These are phyloP conservation scores for Umimayanthus chanpuru DNA, from an alignment of 92 coral and sea anemone species.

Conservation along the genomic window DNA sequence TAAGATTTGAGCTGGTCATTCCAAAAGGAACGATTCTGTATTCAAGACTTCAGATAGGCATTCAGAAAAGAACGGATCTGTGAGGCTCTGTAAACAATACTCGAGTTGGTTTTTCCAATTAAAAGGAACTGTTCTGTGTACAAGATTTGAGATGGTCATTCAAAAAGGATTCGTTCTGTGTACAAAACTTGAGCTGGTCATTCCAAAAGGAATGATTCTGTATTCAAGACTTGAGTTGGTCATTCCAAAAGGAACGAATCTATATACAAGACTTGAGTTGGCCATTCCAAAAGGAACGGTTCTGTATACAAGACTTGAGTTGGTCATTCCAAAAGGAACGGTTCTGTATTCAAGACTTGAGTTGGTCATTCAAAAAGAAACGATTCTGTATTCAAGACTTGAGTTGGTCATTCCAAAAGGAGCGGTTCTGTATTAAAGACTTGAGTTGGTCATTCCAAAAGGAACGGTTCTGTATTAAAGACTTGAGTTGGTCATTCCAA, in stretches of 20 bases:
- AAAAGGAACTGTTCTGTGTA: neutral
- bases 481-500: neutral
- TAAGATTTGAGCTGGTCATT: neutral
- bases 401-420: neutral
- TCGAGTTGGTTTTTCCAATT: neutral
- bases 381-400: neutral
- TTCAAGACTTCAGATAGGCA: neutral
- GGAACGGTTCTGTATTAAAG: neutral
- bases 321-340: neutral
- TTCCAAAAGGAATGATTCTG: no score
- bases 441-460: neutral
- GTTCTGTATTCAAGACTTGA: neutral
- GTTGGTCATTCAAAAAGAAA: neutral
- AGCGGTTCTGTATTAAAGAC: neutral
- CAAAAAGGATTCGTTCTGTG: no score
- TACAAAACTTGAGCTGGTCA: no score
- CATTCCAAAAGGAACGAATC: no score
- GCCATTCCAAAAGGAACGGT: no score
- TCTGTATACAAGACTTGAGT: neutral
- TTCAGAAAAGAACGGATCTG: neutral
- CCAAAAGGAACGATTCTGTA: neutral
- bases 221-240: no score
- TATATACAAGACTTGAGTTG: no score
- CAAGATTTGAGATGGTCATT: no score
- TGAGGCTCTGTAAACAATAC: neutral